Evolutionary conservation across 2,797 vertebrate species (phyloP).

Genomic region (Anniella stebbinsi): DNA sequence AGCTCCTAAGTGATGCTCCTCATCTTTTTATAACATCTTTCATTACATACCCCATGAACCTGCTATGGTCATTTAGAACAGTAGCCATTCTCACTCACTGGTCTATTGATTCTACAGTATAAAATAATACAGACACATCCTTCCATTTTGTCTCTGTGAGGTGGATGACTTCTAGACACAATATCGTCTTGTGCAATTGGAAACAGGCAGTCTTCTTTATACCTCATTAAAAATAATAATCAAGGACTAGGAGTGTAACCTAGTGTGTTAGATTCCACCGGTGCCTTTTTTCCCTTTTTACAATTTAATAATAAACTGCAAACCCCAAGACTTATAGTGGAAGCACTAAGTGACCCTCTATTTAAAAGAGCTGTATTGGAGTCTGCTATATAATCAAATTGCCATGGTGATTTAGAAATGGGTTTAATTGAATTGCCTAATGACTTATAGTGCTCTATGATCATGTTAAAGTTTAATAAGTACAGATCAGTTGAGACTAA

Average conservation of each 20-base stretch:
- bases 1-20: neutral
- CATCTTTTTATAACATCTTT: neutral
- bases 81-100: neutral
- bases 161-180: neutral
- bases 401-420: conserved; percentile 22
- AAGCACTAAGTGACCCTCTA: conserved; percentile 1
- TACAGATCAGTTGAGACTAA: conserved; percentile 12
- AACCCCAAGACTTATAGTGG: conserved; percentile 16
- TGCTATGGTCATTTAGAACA: neutral
- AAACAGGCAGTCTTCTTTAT: neutral
- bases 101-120: neutral
- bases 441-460: conserved; percentile 10
- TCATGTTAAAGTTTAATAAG: conserved; percentile 2
- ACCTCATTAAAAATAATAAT: conserved; percentile 30
- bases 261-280: neutral
- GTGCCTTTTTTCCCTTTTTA: neutral
- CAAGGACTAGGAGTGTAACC: neutral
- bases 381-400: neutral
- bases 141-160: neutral
- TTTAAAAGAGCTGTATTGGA: neutral
- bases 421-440: conserved; percentile 25
- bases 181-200: conserved; percentile 4
- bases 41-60: neutral
- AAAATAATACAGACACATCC: neutral
- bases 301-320: conserved; percentile 2